Conservation (phyloP, 2,113 vertebrate species). For the Illadopsis cleaveri region DNA sequence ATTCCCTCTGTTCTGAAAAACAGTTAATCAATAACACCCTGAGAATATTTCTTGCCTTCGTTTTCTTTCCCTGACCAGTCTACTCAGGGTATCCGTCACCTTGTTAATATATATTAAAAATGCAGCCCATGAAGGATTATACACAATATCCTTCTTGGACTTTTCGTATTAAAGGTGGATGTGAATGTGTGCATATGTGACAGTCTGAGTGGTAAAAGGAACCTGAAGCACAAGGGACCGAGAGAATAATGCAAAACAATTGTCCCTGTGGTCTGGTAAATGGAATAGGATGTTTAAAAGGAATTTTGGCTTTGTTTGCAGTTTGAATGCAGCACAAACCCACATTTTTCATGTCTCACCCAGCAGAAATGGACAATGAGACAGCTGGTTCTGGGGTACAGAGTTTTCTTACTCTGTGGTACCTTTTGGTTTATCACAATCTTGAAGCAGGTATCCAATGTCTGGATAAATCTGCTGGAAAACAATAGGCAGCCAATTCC, state of each 20-base stretch:
- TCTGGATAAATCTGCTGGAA: background rate
- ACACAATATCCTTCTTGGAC: background rate
- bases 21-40: conserved; percentile 63
- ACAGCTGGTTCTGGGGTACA: background rate
- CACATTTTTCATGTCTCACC: background rate
- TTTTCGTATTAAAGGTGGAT: background rate
- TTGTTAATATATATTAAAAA: conserved; percentile 38
- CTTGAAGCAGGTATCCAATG: background rate
- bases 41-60: conserved; percentile 59
- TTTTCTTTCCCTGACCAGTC: conserved; percentile 16
- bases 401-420: background rate
- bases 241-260: background rate
- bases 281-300: background rate
- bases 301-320: background rate
- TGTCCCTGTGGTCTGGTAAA: background rate
- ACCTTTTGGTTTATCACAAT: background rate
- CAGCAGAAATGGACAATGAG: background rate
- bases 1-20: conserved; percentile 59
- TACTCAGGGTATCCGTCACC: background rate
- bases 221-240: background rate
- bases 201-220: background rate
- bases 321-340: background rate
- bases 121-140: background rate
- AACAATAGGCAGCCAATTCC: background rate
- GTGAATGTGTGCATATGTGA: background rate